Percentiles rank a stretch among this genome's conserved stretches.
phyloP scores from a whole-genome alignment of 1,140 invertebrate species.

The Aphis craccivora region DNA sequence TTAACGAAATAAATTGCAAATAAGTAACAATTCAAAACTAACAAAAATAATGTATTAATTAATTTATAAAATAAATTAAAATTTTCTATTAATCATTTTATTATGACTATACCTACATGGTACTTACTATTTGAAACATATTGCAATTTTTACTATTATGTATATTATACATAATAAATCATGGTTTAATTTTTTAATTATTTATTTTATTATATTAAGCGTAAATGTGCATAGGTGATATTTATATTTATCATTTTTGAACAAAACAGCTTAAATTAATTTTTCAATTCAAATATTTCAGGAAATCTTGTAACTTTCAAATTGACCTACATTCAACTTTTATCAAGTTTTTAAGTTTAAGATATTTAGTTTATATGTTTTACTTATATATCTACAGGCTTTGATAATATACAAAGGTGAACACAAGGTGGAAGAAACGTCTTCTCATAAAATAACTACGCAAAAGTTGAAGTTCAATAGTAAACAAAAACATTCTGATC shows the following conservation, averaged over 20 bases:
- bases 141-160: no score
- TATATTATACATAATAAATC: no score
- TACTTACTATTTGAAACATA: no score
- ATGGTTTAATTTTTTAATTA: no score
- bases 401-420: constrained; percentile 52
- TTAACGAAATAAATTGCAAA: no score
- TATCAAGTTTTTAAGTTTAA: not conserved
- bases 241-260: no score
- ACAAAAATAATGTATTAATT: no score
- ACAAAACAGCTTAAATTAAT: not conserved
- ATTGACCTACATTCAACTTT: not conserved
- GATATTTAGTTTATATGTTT: not conserved
- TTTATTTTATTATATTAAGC: not conserved
- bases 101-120: no score
- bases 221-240: not conserved
- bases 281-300: not conserved
- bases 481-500: constrained; percentile 53
- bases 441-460: constrained; percentile 44
- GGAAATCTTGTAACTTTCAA: not conserved
- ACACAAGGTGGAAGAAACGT: constrained; percentile 39
- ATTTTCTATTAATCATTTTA: no score
- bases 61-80: no score
- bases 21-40: no score
- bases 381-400: not conserved
- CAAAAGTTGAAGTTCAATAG: constrained; percentile 50